Evolutionary conservation across 2,888 invertebrate species (phyloP).

Genomic region (Pycnomerus fuliginosus): DNA sequence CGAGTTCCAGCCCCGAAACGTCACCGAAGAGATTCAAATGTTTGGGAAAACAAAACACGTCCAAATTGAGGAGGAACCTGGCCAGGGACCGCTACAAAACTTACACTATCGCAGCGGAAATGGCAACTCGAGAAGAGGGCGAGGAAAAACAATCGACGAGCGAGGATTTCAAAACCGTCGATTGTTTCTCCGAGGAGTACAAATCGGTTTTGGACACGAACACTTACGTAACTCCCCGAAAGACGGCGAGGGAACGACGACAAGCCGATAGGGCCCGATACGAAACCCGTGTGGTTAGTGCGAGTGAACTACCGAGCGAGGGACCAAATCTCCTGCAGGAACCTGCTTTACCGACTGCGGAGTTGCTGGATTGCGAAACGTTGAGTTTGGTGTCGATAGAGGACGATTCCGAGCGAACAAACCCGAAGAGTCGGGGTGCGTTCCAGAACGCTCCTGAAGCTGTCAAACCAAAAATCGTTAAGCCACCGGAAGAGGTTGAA

Average conservation of each 20-base stretch:
- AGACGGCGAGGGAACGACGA: conserved; percentile 67
- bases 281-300: conserved; percentile 62
- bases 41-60: conserved; percentile 61
- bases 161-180: conserved; percentile 35
- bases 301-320: conserved; percentile 41
- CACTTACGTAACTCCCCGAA: conserved; percentile 21
- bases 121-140: conserved; percentile 54
- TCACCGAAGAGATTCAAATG: conserved; percentile 65
- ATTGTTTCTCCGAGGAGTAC: conserved; percentile 31
- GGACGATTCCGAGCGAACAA: conserved; percentile 64
- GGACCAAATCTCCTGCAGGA: conserved; percentile 53
- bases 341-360: conserved; percentile 53
- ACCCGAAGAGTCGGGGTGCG: conserved; percentile 57
- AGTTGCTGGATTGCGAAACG: conserved; percentile 60
- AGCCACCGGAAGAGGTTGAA: conserved; percentile 52
- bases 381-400: conserved; percentile 72
- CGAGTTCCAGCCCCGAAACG: conserved; percentile 64
- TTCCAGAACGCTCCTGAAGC: conserved; percentile 55
- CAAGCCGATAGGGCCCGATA: conserved; percentile 68
- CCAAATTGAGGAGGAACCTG: conserved; percentile 73
- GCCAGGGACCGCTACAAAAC: conserved; percentile 81
- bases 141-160: conserved; percentile 32
- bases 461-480: conserved; percentile 62
- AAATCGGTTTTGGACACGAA: conserved; percentile 26
- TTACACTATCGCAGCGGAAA: conserved; percentile 72